These are phyloP conservation scores for Drosophila merina DNA, from an alignment of 2,888 invertebrate genomes.

Conservation along the genomic window DNA sequence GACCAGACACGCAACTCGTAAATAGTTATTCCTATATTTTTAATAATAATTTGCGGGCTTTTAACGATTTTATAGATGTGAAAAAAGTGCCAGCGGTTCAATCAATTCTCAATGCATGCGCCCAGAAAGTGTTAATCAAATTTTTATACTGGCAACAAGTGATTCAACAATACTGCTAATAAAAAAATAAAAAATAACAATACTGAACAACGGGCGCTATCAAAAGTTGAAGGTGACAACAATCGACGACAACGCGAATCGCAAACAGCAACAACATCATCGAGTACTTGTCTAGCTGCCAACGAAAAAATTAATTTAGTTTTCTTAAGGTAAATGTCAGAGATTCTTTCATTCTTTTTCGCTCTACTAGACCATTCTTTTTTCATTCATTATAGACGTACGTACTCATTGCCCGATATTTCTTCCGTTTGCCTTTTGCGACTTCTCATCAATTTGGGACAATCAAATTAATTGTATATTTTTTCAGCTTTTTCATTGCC, in stretches of 20 bases:
- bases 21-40: constrained; percentile 24
- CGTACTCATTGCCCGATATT: constrained; percentile 31
- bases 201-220: constrained; percentile 37
- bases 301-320: constrained; percentile 29
- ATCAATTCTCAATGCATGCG: constrained; percentile 52
- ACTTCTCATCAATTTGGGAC: constrained; percentile 52
- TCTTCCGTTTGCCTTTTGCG: constrained; percentile 28
- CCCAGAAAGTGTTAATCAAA: constrained; percentile 66
- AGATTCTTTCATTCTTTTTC: constrained; percentile 11
- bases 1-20: not conserved
- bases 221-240: constrained; percentile 61
- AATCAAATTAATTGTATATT: constrained; percentile 59
- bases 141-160: constrained; percentile 64
- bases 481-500: constrained; percentile 23
- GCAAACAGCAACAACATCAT: constrained; percentile 20
- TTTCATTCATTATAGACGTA: not conserved
- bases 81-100: constrained; percentile 41
- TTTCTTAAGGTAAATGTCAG: constrained; percentile 43
- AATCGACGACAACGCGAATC: constrained; percentile 14
- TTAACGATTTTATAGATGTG: constrained; percentile 27
- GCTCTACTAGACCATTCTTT: not conserved
- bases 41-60: constrained; percentile 34
- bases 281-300: constrained; percentile 40
- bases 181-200: constrained; percentile 25
- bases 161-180: constrained; percentile 23